Conservation (phyloP, 2,797 vertebrate genomes). For the Sphenopsis melanotis region DNA sequence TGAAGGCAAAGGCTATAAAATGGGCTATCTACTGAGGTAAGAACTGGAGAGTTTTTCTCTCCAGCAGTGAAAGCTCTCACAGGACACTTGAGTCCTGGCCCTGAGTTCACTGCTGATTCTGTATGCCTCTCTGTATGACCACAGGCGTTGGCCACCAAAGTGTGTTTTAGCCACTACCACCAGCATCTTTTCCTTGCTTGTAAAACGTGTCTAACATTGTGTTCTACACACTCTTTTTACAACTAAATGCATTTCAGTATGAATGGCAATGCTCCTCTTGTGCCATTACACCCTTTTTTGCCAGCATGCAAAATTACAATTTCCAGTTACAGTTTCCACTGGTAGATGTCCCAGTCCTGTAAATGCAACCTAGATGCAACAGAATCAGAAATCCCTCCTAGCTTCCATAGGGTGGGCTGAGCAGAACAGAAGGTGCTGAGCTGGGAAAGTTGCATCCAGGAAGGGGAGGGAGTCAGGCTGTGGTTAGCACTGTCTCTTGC, state of each 20-base stretch:
- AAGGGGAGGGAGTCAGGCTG: neutral
- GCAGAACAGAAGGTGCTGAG: neutral
- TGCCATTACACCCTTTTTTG: neutral
- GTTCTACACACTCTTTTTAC: neutral
- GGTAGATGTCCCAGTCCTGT: neutral
- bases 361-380: neutral
- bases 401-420: neutral
- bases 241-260: neutral
- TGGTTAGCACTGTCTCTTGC: neutral
- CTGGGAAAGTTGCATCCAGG: neutral
- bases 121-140: neutral
- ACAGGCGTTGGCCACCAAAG: neutral
- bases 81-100: fast-evolving
- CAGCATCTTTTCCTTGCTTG: neutral
- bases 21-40: neutral
- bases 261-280: neutral
- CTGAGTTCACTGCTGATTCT: neutral
- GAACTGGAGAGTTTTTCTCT: neutral
- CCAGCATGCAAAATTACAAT: neutral
- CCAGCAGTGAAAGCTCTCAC: neutral
- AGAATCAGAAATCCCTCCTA: neutral
- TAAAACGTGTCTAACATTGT: neutral
- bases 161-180: neutral
- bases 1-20: neutral
- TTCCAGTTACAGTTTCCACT: neutral